Conservation (phyloP, 2,113 vertebrate species). For the Notothenia rossii region DNA sequence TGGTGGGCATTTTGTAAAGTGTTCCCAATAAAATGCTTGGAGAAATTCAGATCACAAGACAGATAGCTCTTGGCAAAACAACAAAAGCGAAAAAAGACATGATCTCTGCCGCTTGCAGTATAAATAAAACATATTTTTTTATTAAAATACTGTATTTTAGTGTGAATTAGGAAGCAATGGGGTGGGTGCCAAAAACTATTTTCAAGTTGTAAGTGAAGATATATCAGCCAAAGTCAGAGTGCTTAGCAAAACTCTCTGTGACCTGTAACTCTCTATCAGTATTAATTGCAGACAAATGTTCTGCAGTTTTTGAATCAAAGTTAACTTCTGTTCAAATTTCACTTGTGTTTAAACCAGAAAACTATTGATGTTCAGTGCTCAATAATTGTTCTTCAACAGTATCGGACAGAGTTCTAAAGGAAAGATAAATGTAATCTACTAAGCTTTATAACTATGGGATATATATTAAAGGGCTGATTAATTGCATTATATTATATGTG, state of each 20-base stretch:
- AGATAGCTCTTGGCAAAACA: conserved; percentile 43
- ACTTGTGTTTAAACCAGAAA: neutral
- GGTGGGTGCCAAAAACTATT: conserved; percentile 31
- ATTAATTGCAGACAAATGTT: neutral
- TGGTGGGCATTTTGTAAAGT: conserved; percentile 30
- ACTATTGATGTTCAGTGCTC: neutral
- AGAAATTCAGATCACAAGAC: conserved; percentile 32
- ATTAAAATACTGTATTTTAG: conserved; percentile 46
- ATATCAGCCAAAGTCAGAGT: conserved; percentile 33
- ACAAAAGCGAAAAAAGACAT: conserved; percentile 15
- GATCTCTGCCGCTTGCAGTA: conserved; percentile 55
- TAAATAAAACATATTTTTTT: conserved; percentile 35
- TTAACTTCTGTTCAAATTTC: neutral
- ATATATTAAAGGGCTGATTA: neutral
- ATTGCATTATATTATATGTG: neutral
- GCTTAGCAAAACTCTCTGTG: conserved; percentile 30
- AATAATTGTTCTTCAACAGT: neutral
- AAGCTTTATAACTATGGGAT: neutral
- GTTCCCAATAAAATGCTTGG: conserved; percentile 34
- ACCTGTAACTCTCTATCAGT: conserved; percentile 11
- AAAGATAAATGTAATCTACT: neutral
- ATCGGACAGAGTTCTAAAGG: neutral
- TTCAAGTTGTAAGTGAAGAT: conserved; percentile 8
- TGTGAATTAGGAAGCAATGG: conserved; percentile 39
- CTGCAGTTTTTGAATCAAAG: neutral